Base-by-base conservation (phyloP, 2,113 vertebrate species). In the Apus apus region DNA sequence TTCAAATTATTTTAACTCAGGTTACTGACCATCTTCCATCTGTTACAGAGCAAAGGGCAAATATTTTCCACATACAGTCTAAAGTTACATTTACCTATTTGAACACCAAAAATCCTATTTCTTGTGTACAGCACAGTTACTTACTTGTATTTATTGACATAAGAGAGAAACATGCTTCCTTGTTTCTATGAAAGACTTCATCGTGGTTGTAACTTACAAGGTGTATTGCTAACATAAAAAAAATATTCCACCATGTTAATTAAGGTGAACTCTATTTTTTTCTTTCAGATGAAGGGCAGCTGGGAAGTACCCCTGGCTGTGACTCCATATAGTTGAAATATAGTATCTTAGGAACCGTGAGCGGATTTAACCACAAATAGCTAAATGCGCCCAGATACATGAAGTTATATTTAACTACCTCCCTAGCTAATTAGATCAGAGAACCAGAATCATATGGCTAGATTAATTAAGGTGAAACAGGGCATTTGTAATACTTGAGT, bases 361-460 rank as follows among this genome's bases (percentile, higher is more conserved):
- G 61, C 80, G 93, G 77, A 77, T 83, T 95, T 88, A 61, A 91
- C 91, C 57, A 81, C 22, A 10, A 85, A 64, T 8, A 73, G 64
- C 62, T 89, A 77, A 85, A 83, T 19, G 45, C 0, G 9, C 77
- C 78, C 79, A 87, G 92, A 95, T 84, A 93, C 79, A 72, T 16
- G n/a, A 85, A 89, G 65, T 76, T 92, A 92, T 85, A 81, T 81
- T 85, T 92, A 90, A 97, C 91, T 56, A 57, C n/a, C 29, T 65
- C 85, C 85, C 32, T 60, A 88, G 70, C 17, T 94, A 90, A 94
- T 85, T 90, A 88, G 88, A 85, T 84, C 30, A 75, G 54, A 72
- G 45, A 89, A 29, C 64, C 62, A 80, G 64, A 57, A 87, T 94
- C 87, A 76, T 34, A 13, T 19, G 19, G 67, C 51, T 78, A 83